Base-by-base conservation (phyloP, 2,797 vertebrate genomes). In the Argyrosomus regius region DNA sequence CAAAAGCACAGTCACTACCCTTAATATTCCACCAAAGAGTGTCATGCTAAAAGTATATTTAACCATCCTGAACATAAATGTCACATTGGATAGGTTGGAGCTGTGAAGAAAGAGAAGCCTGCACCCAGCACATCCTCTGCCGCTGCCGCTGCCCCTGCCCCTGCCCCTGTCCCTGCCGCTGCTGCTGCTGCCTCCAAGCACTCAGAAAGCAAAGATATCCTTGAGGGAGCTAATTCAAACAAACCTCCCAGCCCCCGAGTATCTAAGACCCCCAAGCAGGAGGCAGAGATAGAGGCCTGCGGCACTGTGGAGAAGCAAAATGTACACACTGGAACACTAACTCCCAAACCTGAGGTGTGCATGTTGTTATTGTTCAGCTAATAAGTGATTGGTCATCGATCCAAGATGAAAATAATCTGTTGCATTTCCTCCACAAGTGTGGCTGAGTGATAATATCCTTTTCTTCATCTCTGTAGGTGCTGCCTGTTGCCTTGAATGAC, bases 291-390 rank as follows among this genome's bases (percentile, higher is more conserved):
- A 16, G 93, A 85, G 56, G 71, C 31, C 71, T 85, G 78, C 80
- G 83, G 80, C 84, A 78, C 68, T 17, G 88, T 88, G 43, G 90
- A 90, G 46, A 85, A 78, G 68, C 82, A 39, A n/a, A 72, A 50
- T 12, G 26, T 22, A 59, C 66, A 88, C 88, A 83, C 88, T 86
- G 91, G 83, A 87, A 88, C 81, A 78, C 78, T 88, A 78, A 88
- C 80, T 26, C 63, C 79, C 57, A 93, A 92, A 89, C 48, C 85
- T 4, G 92, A 95, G 93, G 93, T 94, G 58, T 3, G 82, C 56
- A 39, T 14, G 41, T 48, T 5, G 4, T 39, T 39, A 5, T 26
- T 49, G 3, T 59, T 72, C 9, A 28, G n/a, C 10, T 43, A 3
- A 18, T 56, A 6, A 41, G 18, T 46, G 8, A 18, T 1, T 17